These are phyloP conservation scores for Ianthella basta DNA, from an alignment of 37 sponge, comb jelly and placozoan species.

Conservation along the genomic window DNA sequence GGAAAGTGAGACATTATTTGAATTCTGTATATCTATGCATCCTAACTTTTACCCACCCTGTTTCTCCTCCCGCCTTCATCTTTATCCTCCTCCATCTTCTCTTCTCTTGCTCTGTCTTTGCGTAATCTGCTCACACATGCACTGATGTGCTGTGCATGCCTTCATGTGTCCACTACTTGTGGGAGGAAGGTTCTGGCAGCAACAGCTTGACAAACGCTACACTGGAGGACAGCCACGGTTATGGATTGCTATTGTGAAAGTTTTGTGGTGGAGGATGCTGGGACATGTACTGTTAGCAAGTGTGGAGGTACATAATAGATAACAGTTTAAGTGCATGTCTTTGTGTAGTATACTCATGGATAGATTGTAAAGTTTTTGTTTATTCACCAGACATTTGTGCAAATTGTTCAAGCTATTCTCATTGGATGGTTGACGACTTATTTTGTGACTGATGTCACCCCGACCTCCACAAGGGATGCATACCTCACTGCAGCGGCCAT, in stretches of 20 bases:
- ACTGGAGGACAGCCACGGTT: slow-evolving; percentile 45
- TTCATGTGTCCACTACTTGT: not conserved
- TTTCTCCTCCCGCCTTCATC: too few species aligned
- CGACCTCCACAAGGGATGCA: slow-evolving; percentile 49
- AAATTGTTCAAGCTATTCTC: slow-evolving; percentile 4
- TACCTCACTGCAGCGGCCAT: slow-evolving; percentile 67
- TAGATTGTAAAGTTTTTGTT: not conserved
- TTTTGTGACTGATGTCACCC: slow-evolving; percentile 44
- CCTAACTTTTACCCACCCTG: too few species aligned
- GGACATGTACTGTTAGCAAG: slow-evolving; percentile 33
- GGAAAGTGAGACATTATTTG: slow-evolving; percentile 38
- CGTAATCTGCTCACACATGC: not conserved
- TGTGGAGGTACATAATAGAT: slow-evolving; percentile 34
- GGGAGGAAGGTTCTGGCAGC: slow-evolving; percentile 46
- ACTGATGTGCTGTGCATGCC: not conserved
- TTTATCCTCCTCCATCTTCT: too few species aligned
- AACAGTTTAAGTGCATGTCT: not conserved
- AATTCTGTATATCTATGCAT: too few species aligned
- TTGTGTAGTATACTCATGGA: not conserved
- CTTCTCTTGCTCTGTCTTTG: too few species aligned
- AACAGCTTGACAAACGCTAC: slow-evolving; percentile 45
- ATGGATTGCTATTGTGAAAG: slow-evolving; percentile 48
- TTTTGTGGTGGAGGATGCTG: slow-evolving; percentile 42
- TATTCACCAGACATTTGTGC: not conserved
- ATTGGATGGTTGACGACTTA: slow-evolving; percentile 59